These are phyloP conservation scores for Cyprinus carpio DNA, from an alignment of 2,113 vertebrate genomes.

Conservation along the genomic window DNA sequence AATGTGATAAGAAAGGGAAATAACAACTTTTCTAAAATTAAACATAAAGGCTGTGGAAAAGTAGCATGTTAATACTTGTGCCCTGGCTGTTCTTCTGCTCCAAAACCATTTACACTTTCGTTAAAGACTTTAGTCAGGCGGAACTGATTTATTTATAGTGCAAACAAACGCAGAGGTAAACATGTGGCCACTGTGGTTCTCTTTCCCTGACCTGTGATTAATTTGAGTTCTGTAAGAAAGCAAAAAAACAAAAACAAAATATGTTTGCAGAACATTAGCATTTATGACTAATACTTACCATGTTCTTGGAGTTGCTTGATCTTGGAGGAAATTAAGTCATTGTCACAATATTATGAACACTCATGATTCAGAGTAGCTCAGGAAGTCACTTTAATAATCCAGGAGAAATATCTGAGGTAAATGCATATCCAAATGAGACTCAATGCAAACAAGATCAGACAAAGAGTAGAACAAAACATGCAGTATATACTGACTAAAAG, in stretches of 20 bases:
- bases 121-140: constrained; percentile 77
- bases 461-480: no score
- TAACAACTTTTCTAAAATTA: constrained; percentile 71
- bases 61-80: constrained; percentile 71
- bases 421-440: no score
- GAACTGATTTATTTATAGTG: constrained; percentile 72
- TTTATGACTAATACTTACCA: no score
- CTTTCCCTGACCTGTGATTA: constrained; percentile 55
- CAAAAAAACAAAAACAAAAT: not conserved
- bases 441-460: no score
- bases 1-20: constrained; percentile 61
- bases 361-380: no score
- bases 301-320: no score
- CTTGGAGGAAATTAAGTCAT: no score
- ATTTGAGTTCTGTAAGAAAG: constrained; percentile 61
- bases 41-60: constrained; percentile 72
- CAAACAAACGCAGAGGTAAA: constrained; percentile 66
- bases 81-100: constrained; percentile 71
- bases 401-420: no score
- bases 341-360: no score
- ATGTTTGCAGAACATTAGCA: no score
- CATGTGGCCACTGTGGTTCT: constrained; percentile 65
- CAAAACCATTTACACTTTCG: constrained; percentile 78
- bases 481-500: no score
- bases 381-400: no score